Evolutionary conservation across 2,797 vertebrate genomes (phyloP).

Genomic region (Poeciliopsis paucimaculata): DNA sequence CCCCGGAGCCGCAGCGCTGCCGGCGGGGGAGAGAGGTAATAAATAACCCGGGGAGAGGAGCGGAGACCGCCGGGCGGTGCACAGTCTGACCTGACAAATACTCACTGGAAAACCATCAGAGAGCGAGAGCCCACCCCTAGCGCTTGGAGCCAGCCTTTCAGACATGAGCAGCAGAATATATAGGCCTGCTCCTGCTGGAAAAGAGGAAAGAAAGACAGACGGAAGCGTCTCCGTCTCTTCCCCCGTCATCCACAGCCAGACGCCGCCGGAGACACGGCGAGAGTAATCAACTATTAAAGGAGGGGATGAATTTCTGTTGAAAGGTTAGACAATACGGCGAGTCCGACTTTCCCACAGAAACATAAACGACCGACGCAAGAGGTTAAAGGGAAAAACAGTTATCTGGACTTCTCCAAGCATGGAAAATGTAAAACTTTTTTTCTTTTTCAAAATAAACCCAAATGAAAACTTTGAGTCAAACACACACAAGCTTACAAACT

Average conservation of each 20-base stretch:
- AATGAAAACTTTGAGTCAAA: neutral
- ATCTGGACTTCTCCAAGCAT: neutral
- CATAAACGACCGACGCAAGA: conserved; percentile 19
- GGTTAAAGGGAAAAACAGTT: conserved; percentile 4
- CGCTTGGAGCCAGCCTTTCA: conserved; percentile 89
- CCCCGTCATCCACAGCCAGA: conserved; percentile 66
- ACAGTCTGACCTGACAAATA: conserved; percentile 97
- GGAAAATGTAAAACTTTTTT: neutral
- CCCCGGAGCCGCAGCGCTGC: conserved; percentile 92
- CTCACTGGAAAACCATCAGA: conserved; percentile 93
- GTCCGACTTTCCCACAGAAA: conserved; percentile 34
- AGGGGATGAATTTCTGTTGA: conserved; percentile 57
- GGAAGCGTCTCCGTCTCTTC: conserved; percentile 64
- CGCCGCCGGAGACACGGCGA: conserved; percentile 71
- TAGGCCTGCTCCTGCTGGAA: conserved; percentile 72
- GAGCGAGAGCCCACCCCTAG: conserved; percentile 88
- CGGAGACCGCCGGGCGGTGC: conserved; percentile 90
- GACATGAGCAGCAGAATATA: conserved; percentile 86
- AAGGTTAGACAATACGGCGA: conserved; percentile 22
- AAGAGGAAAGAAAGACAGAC: conserved; percentile 62
- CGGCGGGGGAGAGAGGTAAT: conserved; percentile 94
- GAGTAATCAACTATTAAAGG: conserved; percentile 81
- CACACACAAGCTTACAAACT: neutral
- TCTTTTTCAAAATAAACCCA: neutral
- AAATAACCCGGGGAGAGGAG: conserved; percentile 97